Base-by-base conservation (phyloP, 2,888 invertebrate genomes). In the Apamea sordens region DNA sequence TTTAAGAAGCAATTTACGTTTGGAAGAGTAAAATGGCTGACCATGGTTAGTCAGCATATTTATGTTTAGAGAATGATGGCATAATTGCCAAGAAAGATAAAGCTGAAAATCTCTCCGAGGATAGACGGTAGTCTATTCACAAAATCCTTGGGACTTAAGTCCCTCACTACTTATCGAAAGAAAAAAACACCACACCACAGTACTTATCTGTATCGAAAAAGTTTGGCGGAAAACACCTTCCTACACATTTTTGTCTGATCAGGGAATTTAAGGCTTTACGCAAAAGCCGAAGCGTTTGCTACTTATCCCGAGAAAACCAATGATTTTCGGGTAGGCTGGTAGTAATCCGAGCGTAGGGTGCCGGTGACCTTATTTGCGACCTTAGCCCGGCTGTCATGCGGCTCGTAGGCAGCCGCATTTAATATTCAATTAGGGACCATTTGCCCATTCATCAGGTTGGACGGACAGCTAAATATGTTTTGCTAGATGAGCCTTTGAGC, bases 381-480 rank as follows among this genome's bases (percentile, higher is more conserved):
- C 89, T 92, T 90, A 91, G 92, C 92, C 93, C 92, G 69, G 77
- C 90, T 92, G 94, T 94, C 93, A 94, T 88, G 85, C 87, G 86
- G 91, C 84, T 90, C 86, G 92, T 87, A 92, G 93, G 91, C 93
- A 91, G 91, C 89, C 92, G 82, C 93, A 92, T 94, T 94, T 94
- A 95, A 95, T 94, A 94, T 95, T 95, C 94, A 95, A 94, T 95
- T 94, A 94, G 92, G 92, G 91, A 88, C 91, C 91, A 92, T 94
- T 94, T 92, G 92, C 88, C 91, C 93, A 94, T 94, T 94, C 92
- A 92, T 94, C 94, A 94, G 92, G 78, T 80, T 88, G 90, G 86
- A 89, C 85, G 82, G 81, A 88, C 87, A 81, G 78, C 80, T 83
- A 80, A 82, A 72, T 84, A 82, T 77, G 79, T 79, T 79, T 88